Evolutionary conservation across 1,140 invertebrate species (phyloP), one percentile per base, ranked within the genome.

Genomic region (Aricia agestis): DNA sequence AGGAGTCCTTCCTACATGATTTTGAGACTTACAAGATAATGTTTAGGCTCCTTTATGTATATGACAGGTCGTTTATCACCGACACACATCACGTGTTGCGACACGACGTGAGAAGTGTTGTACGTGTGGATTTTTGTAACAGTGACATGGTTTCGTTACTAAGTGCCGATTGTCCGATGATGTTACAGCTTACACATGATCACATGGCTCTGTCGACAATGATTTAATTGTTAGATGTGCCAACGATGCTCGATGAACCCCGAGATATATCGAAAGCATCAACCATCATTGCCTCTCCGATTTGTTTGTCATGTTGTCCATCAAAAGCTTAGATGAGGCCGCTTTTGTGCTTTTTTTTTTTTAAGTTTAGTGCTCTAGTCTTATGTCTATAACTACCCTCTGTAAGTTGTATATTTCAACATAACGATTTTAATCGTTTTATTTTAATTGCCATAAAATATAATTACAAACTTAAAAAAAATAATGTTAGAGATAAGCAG

Each of bases 71-170:
- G 45, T 52, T 52, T 52, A 52, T 52, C 45, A 52, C 45, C 36
- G 9, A 9, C 45, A 52, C 11, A 52, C 45, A 52, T 52, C 45
- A 4, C 45, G 45, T 6, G 36, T 52, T 52, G 13, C 45, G 45
- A 13, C 45, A 52, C 45, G 45, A 52, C 45, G 45, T 52, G 45
- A 15, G 45, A 52, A 52, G 45, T 52, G 45, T 15, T 13, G 45
- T 52, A 52, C 45, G 45, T 52, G 45, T 52, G 11, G 45, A 52
- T 52, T 52, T 52, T 52, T 52, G 45, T 52, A 52, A 52, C 45
- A 13, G 45, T 52, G 45, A 52, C 45, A 52, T 15, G 45, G 45
- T 52, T 52, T 52, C 45, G 45, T 52, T 52, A 11, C 45, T 52
- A 52, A 52, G 45, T 52, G 45, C 45, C 45, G 45, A 52, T 52